Evolutionary conservation across 2,888 invertebrate species (phyloP), one percentile per base, ranked within the genome.

Genomic region (Aromia moschata): DNA sequence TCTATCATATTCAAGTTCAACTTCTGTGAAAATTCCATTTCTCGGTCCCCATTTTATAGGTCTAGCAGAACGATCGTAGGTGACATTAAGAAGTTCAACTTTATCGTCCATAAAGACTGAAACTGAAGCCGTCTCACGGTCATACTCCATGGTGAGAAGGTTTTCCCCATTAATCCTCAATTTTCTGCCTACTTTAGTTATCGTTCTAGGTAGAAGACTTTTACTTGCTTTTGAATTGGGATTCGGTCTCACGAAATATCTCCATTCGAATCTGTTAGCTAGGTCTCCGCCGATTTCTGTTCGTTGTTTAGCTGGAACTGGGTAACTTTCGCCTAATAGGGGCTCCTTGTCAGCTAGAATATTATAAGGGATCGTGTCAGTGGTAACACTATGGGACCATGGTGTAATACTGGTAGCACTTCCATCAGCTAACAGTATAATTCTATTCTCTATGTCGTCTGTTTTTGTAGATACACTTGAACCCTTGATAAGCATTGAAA

Each of bases 191-290:
- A 94, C 91, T 80, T 93, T 93, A 0, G 92, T 89, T 0, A 93
- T 89, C 0, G 87, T 84, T 77, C 90, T 92, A 64, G 81, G 86
- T 72, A 75, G 73, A 1, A 77, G 74, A 47, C 80, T 79, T 74
- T 86, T 85, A 77, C 82, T 85, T 76, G 82, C 85, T 83, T 85
- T 88, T 69, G 82, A 84, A 1, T 86, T 86, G 66, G 88, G 86
- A 30, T 90, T 84, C 62, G 93, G 88, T 45, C 94, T 84, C 58
- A 95, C 84, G 83, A 95, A 95, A 81, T 95, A 97, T 36, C 96
- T 86, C 97, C 97, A 98, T 81, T 98, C 97, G 73, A 97, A 94
- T 64, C 96, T 86, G 12, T 62, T 96, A 0, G 94, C 94, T 53
- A 95, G 79, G 75, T 96, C 95, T 0, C 94, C 93, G 16, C 93